Percentiles rank a stretch among this genome's conserved stretches.
phyloP scores from a whole-genome alignment of 2,797 vertebrate genomes.

The Ataeniobius toweri region DNA sequence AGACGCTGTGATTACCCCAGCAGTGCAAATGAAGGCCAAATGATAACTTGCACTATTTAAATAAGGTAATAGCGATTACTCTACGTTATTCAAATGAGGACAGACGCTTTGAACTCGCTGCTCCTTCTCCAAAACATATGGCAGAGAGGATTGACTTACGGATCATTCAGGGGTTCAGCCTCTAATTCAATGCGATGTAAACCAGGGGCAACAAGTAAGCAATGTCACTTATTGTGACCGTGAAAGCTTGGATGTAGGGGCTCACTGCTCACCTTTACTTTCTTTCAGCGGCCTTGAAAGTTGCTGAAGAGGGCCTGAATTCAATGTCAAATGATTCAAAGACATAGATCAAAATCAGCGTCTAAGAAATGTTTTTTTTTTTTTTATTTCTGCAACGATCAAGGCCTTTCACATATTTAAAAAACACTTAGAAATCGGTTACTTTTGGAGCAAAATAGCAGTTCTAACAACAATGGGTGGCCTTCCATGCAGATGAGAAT shows the following conservation, averaged over 20 bases:
- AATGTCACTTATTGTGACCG: slow-evolving; percentile 43
- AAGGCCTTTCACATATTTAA: slow-evolving; percentile 25
- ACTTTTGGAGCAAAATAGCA: slow-evolving; percentile 1
- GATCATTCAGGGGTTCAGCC: slow-evolving; percentile 52
- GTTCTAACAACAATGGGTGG: slow-evolving; percentile 6
- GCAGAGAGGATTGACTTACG: slow-evolving; percentile 63
- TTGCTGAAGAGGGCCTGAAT: slow-evolving; percentile 17
- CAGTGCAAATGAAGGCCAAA: slow-evolving; percentile 80
- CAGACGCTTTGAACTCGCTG: slow-evolving; percentile 70
- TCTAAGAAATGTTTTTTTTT: neutral
- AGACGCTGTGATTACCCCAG: slow-evolving; percentile 71
- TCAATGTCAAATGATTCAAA: slow-evolving; percentile 15
- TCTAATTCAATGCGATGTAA: slow-evolving; percentile 72
- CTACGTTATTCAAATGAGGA: slow-evolving; percentile 78
- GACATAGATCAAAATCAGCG: neutral
- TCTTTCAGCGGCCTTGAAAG: slow-evolving; percentile 30
- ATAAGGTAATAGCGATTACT: slow-evolving; percentile 80
- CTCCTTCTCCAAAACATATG: slow-evolving; percentile 65
- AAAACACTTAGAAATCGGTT: slow-evolving; percentile 10
- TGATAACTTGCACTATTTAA: slow-evolving; percentile 82
- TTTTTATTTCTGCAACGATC: slow-evolving; percentile 8
- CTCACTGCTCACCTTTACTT: slow-evolving; percentile 15
- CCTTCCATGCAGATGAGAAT: slow-evolving; percentile 16
- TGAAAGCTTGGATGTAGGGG: slow-evolving; percentile 15
- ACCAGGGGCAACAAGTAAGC: slow-evolving; percentile 57